Conservation (phyloP, 2,888 invertebrate species). For the Melipona beecheii region DNA sequence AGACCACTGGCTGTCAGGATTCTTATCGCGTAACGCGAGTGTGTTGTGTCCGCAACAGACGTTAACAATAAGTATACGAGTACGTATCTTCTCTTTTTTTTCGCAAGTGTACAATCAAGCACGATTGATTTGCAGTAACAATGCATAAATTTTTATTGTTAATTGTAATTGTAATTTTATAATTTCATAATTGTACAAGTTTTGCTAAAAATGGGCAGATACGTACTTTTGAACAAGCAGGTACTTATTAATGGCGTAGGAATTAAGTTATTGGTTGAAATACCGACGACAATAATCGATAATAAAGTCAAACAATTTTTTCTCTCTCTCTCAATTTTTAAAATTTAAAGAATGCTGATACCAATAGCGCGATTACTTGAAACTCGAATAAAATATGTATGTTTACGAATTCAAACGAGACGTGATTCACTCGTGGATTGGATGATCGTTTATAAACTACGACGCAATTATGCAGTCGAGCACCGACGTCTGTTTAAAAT, state of each 20-base stretch:
- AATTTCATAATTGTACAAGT: neutral
- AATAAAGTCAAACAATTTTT: no score
- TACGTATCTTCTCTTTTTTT: neutral
- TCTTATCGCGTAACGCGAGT: slow-evolving; percentile 69
- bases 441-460: slow-evolving; percentile 24
- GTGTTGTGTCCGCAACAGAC: slow-evolving; percentile 57
- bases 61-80: slow-evolving; percentile 23
- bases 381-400: neutral
- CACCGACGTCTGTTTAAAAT: neutral
- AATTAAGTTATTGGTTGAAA: neutral
- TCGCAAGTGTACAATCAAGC: neutral
- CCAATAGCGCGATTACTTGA: neutral
- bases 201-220: neutral
- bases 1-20: slow-evolving; percentile 75
- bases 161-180: neutral
- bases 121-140: neutral
- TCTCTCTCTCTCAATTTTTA: no score
- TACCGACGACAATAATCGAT: no score
- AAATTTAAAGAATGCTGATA: neutral
- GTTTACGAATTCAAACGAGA: neutral
- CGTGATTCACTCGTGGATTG: neutral
- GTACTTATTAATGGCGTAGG: slow-evolving; percentile 2
- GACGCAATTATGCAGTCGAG: slow-evolving; percentile 29
- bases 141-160: neutral
- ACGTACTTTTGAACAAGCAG: neutral